Percentiles rank a stretch among this genome's conserved stretches.
These are phyloP conservation scores for Cyprinodon diabolis DNA, from an alignment of 2,797 vertebrate species.

Conservation along the genomic window DNA sequence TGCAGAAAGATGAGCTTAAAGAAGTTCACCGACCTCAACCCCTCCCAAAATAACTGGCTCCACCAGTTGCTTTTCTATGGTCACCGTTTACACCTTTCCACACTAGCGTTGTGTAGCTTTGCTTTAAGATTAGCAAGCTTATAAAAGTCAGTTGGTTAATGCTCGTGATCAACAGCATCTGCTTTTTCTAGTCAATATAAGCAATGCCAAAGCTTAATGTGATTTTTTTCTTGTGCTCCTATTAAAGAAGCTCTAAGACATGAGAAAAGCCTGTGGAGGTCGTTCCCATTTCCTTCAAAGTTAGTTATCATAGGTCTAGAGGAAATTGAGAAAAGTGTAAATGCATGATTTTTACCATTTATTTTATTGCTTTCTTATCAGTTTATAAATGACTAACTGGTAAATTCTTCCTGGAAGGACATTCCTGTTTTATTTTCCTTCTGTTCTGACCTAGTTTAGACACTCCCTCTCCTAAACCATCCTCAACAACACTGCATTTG, in stretches of 20 bases:
- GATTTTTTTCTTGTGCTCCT: no score
- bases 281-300: no score
- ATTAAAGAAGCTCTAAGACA: no score
- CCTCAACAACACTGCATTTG: no score
- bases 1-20: neutral
- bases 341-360: neutral
- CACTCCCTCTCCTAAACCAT: neutral
- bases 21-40: neutral
- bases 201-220: no score
- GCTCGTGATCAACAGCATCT: no score
- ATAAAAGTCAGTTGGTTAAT: no score
- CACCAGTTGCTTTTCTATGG: no score
- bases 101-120: no score
- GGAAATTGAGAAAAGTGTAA: neutral
- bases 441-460: neutral
- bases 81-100: no score
- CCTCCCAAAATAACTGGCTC: neutral
- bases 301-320: neutral
- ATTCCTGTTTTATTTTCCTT: neutral
- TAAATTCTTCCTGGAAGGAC: neutral
- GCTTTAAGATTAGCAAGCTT: neutral
- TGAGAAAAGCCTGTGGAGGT: no score
- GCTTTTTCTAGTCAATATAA: no score
- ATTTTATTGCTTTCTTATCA: conserved; percentile 28
- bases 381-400: conserved; percentile 2